Evolutionary conservation across 1,140 invertebrate genomes (phyloP).

Genomic region (Micrasema minimum): DNA sequence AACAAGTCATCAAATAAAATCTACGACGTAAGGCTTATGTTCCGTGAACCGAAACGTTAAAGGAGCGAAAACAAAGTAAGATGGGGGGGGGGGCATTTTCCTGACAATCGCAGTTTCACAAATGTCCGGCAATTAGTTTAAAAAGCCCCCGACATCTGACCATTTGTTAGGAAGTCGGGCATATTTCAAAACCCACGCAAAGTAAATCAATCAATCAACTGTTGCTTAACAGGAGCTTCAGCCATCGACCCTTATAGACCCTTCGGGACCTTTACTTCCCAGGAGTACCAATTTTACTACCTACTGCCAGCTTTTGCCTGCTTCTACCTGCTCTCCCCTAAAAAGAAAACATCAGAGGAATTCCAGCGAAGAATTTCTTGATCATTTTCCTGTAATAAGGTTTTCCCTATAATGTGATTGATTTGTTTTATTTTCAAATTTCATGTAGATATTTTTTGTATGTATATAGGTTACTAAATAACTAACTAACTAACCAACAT

Average conservation of each 20-base stretch:
- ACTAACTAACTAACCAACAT: no score
- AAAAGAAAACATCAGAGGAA: conserved; percentile 20
- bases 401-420: background rate
- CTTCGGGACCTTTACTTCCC: conserved; percentile 23
- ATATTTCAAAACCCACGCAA: conserved; percentile 22
- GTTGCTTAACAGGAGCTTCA: background rate
- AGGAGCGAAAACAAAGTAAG: no score
- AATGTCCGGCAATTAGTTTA: conserved; percentile 7
- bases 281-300: no score
- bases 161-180: conserved; percentile 6
- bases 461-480: no score
- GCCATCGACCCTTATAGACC: conserved; percentile 11
- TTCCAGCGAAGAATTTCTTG: conserved; percentile 5
- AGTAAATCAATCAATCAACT: conserved; percentile 34
- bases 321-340: conserved; percentile 5
- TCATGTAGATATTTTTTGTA: no score
- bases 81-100: background rate
- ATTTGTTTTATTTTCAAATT: no score
- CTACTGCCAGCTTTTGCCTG: no score
- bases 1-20: no score
- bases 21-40: no score
- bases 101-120: conserved; percentile 2
- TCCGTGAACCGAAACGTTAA: no score
- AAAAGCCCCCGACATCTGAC: conserved; percentile 1
- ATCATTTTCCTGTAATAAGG: background rate